Evolutionary conservation across 92 coral and sea anemone species (phyloP).

Genomic region (Epizoanthus fatuus): DNA sequence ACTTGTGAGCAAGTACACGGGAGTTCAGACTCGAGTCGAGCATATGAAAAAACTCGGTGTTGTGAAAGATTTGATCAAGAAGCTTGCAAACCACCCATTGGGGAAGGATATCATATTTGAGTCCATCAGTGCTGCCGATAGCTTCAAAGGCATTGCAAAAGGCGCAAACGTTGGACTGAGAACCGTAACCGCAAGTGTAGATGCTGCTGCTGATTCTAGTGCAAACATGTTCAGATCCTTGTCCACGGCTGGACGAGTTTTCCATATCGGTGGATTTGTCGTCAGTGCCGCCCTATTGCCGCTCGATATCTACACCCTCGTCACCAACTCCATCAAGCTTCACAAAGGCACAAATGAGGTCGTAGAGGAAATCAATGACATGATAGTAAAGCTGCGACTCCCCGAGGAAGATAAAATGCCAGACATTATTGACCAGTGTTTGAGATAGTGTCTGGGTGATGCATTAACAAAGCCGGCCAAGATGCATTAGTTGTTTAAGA

Average conservation of each 20-base stretch:
- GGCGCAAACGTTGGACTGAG: neutral
- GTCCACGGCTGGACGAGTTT: conserved; percentile 12
- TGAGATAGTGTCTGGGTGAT: too few relatives aligned
- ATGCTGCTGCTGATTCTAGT: conserved; percentile 7
- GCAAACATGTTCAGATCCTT: conserved; percentile 3
- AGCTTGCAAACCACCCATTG: neutral
- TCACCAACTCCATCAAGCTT: conserved; percentile 8
- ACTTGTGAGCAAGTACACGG: neutral
- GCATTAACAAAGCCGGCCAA: too few relatives aligned
- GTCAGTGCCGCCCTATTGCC: conserved; percentile 8
- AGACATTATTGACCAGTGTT: too few relatives aligned
- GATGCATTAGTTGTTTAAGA: too few relatives aligned
- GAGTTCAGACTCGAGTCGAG: neutral
- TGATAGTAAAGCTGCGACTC: neutral
- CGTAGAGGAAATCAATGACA: conserved; percentile 16
- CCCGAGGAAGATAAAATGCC: neutral
- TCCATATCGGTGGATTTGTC: conserved; percentile 32
- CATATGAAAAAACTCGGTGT: neutral
- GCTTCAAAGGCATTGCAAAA: neutral
- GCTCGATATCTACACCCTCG: conserved; percentile 13
- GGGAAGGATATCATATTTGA: neutral
- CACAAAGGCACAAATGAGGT: conserved; percentile 19
- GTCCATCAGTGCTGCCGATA: neutral
- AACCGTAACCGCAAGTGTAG: neutral
- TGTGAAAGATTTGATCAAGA: neutral